A percentile compares a stretch with the other conserved stretches of the same genome.
These are phyloP conservation scores for Tiliacea citrago DNA, from an alignment of 2,888 invertebrate genomes.

Conservation along the genomic window DNA sequence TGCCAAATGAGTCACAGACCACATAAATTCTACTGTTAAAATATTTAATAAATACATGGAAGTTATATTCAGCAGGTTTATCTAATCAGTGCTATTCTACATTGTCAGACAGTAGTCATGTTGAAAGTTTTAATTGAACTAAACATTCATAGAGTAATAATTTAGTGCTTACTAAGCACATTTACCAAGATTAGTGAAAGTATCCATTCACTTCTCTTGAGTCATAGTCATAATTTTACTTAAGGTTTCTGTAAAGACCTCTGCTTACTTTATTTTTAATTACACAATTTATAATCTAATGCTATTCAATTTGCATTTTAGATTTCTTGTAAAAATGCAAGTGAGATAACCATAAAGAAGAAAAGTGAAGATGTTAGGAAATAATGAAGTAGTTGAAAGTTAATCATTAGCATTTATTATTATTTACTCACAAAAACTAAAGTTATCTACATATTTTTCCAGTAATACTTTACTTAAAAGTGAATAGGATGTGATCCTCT, in stretches of 20 bases:
- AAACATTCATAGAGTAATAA: conserved; percentile 50
- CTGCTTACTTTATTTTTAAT: conserved; percentile 19
- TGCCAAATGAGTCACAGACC: conserved; percentile 37
- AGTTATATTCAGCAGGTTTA: conserved; percentile 48
- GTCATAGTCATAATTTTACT: conserved; percentile 58
- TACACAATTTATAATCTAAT: conserved; percentile 27
- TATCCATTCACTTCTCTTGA: conserved; percentile 82
- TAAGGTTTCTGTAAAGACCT: conserved; percentile 44
- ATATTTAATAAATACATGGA: conserved; percentile 33
- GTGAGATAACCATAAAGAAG: conserved; percentile 15
- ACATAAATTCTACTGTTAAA: conserved; percentile 20
- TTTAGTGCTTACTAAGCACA: conserved; percentile 70
- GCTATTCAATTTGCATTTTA: conserved; percentile 39
- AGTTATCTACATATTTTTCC: not conserved
- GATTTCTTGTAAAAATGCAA: conserved; percentile 40
- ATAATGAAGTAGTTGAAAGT: conserved; percentile 37
- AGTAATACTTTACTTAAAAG: not conserved
- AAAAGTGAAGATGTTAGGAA: conserved; percentile 18
- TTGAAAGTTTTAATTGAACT: conserved; percentile 39
- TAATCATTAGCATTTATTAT: conserved; percentile 18
- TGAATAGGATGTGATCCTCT: not conserved
- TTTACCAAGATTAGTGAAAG: conserved; percentile 82
- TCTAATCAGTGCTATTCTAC: conserved; percentile 54
- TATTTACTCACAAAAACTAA: conserved; percentile 44
- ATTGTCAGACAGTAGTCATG: conserved; percentile 39